Evolutionary conservation across 1,140 invertebrate genomes (phyloP).

Genomic region (Nasonia giraulti): DNA sequence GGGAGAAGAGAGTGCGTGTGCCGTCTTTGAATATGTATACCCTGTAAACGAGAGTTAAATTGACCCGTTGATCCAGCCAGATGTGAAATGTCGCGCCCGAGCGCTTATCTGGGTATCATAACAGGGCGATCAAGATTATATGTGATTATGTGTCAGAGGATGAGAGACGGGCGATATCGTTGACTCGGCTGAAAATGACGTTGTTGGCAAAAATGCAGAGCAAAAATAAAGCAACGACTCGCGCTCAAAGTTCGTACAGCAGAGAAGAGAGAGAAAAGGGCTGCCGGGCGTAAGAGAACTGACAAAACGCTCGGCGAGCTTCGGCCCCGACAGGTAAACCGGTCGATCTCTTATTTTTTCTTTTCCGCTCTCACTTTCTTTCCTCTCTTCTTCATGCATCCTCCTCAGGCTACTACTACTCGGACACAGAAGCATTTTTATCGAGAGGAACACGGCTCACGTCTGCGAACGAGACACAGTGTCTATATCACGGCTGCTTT

Average conservation of each 20-base stretch:
- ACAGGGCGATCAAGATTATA: conserved; percentile 38
- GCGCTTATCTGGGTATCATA: conserved; percentile 4
- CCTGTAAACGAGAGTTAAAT: conserved; percentile 48
- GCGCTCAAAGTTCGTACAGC: conserved; percentile 25
- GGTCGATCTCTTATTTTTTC: conserved; percentile 60
- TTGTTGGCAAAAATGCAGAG: too few species aligned
- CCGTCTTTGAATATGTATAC: conserved; percentile 26
- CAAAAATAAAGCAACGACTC: too few species aligned
- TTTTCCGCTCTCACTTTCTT: conserved; percentile 45
- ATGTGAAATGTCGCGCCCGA: conserved; percentile 44
- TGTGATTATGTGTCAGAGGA: conserved; percentile 6
- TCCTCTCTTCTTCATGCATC: conserved; percentile 43
- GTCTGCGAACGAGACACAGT: conserved; percentile 16
- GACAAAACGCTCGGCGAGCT: conserved; percentile 36
- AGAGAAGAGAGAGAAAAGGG: conserved; percentile 12
- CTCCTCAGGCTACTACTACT: conserved; percentile 27
- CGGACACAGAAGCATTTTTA: conserved; percentile 42
- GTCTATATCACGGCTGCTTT: too few species aligned
- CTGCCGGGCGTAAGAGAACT: conserved; percentile 27
- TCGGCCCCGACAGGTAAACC: conserved; percentile 58
- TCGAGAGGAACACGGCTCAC: conserved; percentile 14
- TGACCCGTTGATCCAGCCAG: conserved; percentile 45
- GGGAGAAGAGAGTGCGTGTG: not conserved
- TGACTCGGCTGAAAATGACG: too few species aligned
- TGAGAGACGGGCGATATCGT: not conserved